Evolutionary conservation across 2,797 vertebrate genomes (phyloP).

Genomic region (Limnodromus scolopaceus): DNA sequence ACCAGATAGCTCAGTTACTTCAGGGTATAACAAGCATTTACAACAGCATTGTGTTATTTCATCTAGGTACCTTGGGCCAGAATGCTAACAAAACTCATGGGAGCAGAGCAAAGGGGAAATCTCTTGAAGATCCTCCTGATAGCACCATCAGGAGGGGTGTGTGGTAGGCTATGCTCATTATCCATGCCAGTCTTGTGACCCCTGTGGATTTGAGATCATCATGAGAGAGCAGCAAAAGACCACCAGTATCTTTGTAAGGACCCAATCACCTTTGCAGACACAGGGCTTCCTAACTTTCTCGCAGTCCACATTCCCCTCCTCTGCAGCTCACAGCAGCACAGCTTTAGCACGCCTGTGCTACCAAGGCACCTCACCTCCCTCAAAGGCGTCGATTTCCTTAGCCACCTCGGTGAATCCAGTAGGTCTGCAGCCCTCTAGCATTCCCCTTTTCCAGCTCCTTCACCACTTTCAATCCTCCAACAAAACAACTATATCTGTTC

Average conservation of each 20-base stretch:
- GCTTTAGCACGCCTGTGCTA: background rate
- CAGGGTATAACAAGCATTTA: background rate
- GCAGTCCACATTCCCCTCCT: background rate
- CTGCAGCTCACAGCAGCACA: background rate
- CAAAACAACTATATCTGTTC: background rate
- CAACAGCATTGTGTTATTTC: background rate
- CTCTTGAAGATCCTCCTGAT: background rate
- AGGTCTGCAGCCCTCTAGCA: background rate
- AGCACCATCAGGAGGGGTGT: background rate
- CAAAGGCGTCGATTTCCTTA: background rate
- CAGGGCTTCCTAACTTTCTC: background rate
- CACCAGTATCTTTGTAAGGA: background rate
- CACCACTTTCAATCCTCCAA: background rate
- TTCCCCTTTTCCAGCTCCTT: background rate
- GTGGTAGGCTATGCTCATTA: background rate
- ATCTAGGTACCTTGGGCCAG: background rate
- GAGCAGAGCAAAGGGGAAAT: background rate
- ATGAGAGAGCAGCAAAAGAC: background rate
- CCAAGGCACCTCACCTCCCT: background rate
- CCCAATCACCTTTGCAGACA: background rate
- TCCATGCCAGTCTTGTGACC: background rate
- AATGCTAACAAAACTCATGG: background rate
- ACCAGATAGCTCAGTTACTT: background rate
- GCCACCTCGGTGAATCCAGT: background rate
- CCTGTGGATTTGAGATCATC: background rate